A percentile compares a stretch with the other conserved stretches of the same genome.
phyloP scores from a whole-genome alignment of 2,888 invertebrate species.

The Bellardia pandia region DNA sequence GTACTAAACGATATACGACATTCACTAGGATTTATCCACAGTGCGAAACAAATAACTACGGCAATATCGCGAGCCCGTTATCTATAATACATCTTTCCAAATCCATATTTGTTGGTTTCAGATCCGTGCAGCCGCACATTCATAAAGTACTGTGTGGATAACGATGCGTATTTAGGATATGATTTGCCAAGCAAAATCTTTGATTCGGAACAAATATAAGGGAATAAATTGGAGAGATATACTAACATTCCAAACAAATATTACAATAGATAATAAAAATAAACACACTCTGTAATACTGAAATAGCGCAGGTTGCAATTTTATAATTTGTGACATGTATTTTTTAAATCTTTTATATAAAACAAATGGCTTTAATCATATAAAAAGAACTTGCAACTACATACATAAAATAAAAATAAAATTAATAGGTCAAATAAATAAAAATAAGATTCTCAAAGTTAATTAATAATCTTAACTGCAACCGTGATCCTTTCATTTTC shows the following conservation, averaged over 20 bases:
- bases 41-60: conserved; percentile 93
- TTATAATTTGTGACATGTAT: conserved; percentile 26
- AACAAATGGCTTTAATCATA: conserved; percentile 49
- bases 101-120: conserved; percentile 88
- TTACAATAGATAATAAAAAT: not conserved
- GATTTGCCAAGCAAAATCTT: conserved; percentile 84
- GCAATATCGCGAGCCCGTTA: conserved; percentile 92
- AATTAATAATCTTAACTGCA: conserved; percentile 77
- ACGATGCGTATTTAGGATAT: conserved; percentile 89
- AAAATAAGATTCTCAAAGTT: conserved; percentile 9
- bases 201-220: conserved; percentile 19
- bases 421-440: conserved; percentile 32
- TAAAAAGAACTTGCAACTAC: conserved; percentile 33
- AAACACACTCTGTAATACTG: too few relatives aligned
- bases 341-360: conserved; percentile 28
- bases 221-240: not conserved
- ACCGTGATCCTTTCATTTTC: conserved; percentile 81
- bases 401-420: conserved; percentile 17
- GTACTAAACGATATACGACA: conserved; percentile 84
- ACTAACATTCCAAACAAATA: not conserved
- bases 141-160: conserved; percentile 87
- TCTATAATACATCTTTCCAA: conserved; percentile 92
- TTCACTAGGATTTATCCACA: conserved; percentile 89
- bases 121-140: conserved; percentile 89
- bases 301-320: too few relatives aligned